phyloP scores from a whole-genome alignment of 2,113 vertebrate species.

The Poeciliopsis occidentalis region DNA sequence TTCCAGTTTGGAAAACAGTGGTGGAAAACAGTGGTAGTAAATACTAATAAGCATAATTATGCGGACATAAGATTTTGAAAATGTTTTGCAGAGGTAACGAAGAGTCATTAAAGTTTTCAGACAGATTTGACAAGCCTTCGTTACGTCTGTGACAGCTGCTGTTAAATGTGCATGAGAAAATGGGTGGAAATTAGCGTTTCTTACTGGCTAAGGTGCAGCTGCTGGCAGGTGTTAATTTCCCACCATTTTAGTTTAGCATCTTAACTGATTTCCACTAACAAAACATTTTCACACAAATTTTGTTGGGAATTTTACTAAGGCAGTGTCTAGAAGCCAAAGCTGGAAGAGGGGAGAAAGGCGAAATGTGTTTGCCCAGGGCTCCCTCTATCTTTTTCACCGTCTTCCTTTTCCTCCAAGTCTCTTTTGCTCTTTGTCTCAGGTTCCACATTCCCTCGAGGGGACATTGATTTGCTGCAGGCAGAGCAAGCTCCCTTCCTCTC shows the following conservation, averaged over 20 bases:
- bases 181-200: not conserved
- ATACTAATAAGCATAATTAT: not conserved
- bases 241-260: conserved; percentile 27
- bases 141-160: not conserved
- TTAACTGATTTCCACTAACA: conserved; percentile 16
- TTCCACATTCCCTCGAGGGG: conserved; percentile 65
- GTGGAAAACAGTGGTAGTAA: no score
- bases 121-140: not conserved
- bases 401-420: conserved; percentile 45
- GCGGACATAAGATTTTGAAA: not conserved
- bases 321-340: conserved; percentile 22
- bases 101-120: not conserved
- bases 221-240: conserved; percentile 43
- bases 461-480: conserved; percentile 73
- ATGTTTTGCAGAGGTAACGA: not conserved
- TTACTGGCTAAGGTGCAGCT: conserved; percentile 17
- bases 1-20: no score
- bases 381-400: conserved; percentile 36
- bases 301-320: conserved; percentile 11
- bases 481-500: conserved; percentile 60
- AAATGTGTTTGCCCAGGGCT: conserved; percentile 61
- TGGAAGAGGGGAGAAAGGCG: conserved; percentile 33
- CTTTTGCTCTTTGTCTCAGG: conserved; percentile 59
- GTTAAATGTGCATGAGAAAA: not conserved
- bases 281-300: conserved; percentile 34